Evolutionary conservation across 2,797 vertebrate genomes (phyloP).

Genomic region (Gadopsis bispinosus): DNA sequence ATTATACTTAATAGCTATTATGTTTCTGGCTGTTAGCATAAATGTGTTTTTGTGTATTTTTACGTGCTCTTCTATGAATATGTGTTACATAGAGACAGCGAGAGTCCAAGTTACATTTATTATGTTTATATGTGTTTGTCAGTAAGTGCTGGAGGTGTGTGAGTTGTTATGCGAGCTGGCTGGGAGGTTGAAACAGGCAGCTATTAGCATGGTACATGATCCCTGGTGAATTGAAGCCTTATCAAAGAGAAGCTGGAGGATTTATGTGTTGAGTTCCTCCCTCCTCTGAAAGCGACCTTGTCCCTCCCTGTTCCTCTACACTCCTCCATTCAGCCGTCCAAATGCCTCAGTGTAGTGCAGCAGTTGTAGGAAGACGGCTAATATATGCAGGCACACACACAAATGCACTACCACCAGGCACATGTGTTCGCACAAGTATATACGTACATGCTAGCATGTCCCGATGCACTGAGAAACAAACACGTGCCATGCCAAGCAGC

Average conservation of each 20-base stretch:
- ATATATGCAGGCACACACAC: constrained; percentile 44
- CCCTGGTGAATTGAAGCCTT: constrained; percentile 77
- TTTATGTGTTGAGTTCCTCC: constrained; percentile 79
- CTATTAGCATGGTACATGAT: constrained; percentile 68
- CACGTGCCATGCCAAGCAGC: not conserved
- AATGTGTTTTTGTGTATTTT: not conserved
- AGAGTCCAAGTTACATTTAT: not conserved
- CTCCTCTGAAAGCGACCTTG: constrained; percentile 76
- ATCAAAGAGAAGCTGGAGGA: constrained; percentile 78
- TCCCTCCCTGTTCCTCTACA: constrained; percentile 67
- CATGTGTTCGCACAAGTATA: constrained; percentile 1
- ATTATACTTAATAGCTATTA: not conserved
- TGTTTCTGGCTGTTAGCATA: not conserved
- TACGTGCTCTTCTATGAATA: not conserved
- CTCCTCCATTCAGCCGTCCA: constrained; percentile 73
- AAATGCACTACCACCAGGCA: not conserved
- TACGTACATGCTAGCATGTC: not conserved
- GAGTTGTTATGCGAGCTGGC: constrained; percentile 27
- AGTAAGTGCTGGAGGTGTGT: not conserved
- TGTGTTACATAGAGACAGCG: not conserved
- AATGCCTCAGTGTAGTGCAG: constrained; percentile 64
- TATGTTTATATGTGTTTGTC: not conserved
- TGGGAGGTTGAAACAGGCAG: constrained; percentile 59
- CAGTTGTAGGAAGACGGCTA: constrained; percentile 53
- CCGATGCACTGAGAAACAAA: not conserved